Percentiles rank a stretch among this genome's conserved stretches.
These are phyloP conservation scores for Eleginops maclovinus DNA, from an alignment of 2,113 vertebrate species.

Conservation along the genomic window DNA sequence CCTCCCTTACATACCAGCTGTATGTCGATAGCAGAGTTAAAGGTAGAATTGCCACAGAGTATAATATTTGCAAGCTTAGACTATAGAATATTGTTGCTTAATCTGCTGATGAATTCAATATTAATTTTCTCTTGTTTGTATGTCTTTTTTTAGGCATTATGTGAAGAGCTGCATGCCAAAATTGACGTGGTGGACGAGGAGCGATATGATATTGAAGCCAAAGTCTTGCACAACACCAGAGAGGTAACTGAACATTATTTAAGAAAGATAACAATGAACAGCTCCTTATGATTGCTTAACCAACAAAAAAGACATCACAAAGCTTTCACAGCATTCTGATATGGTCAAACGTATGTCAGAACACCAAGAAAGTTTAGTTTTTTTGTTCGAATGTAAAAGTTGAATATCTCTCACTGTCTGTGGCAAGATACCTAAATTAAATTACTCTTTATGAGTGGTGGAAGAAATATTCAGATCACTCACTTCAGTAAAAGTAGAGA, in stretches of 20 bases:
- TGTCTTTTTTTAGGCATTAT: conserved; percentile 49
- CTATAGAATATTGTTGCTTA: not conserved
- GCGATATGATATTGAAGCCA: conserved; percentile 94
- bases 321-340: not conserved
- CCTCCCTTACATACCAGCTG: conserved; percentile 80
- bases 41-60: conserved; percentile 76
- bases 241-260: conserved; percentile 52
- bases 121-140: not conserved
- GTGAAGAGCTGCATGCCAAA: conserved; percentile 89
- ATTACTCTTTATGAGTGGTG: too few relatives aligned
- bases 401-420: not conserved
- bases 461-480: too few relatives aligned
- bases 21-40: conserved; percentile 87
- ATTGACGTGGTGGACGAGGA: conserved; percentile 95
- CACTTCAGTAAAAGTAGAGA: too few relatives aligned
- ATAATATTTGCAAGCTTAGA: not conserved
- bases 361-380: not conserved
- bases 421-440: not conserved
- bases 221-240: conserved; percentile 90
- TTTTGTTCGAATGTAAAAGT: too few relatives aligned
- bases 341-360: not conserved
- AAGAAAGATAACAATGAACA: not conserved
- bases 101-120: not conserved
- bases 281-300: not conserved
- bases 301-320: not conserved